A percentile compares a stretch with the other conserved stretches of the same genome.
phyloP scores from a whole-genome alignment of 37 sponge, comb jelly and placozoan species.

The Amphimedon queenslandica region DNA sequence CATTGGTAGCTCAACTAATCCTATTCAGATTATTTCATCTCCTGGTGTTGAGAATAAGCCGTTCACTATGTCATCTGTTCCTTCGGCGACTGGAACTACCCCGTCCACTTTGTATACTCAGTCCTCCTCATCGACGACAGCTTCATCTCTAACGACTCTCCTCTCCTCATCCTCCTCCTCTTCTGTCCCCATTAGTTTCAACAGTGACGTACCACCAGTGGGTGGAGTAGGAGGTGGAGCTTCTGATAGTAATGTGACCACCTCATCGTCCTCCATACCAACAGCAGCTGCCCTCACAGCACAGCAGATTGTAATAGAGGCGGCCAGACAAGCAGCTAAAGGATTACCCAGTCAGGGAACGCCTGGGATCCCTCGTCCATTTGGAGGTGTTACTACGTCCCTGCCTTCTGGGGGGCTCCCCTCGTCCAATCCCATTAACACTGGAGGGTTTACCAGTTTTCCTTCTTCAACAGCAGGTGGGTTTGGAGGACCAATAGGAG shows the following conservation, averaged over 20 bases:
- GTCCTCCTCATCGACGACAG: background rate
- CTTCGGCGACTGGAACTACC: background rate
- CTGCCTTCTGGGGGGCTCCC: too few relatives aligned
- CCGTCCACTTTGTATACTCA: background rate
- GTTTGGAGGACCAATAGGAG: too few relatives aligned
- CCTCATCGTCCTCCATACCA: background rate
- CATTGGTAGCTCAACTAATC: background rate
- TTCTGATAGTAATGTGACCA: too few relatives aligned
- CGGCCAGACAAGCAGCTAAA: background rate
- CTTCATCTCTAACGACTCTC: background rate
- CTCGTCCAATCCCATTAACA: too few relatives aligned
- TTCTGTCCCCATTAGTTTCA: background rate
- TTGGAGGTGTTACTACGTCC: too few relatives aligned
- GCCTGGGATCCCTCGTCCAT: too few relatives aligned
- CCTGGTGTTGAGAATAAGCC: background rate
- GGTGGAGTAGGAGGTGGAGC: too few relatives aligned
- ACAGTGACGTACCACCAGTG: background rate
- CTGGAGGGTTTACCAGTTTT: too few relatives aligned
- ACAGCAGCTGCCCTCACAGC: background rate
- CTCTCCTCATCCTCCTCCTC: background rate
- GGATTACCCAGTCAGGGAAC: too few relatives aligned
- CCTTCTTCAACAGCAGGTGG: too few relatives aligned
- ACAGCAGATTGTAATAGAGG: background rate
- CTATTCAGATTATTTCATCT: background rate
- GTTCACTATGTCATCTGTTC: background rate